These are phyloP conservation scores for Echiichthys vipera DNA, from an alignment of 2,797 vertebrate genomes.

Conservation along the genomic window DNA sequence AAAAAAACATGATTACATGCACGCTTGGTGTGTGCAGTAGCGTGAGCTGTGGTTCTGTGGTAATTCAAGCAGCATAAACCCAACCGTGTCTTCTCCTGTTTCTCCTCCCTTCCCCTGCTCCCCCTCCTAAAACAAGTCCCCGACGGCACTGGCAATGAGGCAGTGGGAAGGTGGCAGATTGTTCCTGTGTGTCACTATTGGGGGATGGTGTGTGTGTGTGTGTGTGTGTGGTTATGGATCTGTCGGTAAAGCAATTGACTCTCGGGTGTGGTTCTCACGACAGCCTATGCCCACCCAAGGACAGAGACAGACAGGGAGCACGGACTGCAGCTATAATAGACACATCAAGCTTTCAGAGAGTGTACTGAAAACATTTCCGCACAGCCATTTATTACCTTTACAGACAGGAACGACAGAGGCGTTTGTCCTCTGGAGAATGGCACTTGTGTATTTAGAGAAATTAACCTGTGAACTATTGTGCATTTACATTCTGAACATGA, in stretches of 20 bases:
- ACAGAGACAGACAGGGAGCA: constrained; percentile 51
- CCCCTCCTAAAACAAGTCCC: constrained; percentile 65
- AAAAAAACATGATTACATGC: constrained; percentile 24
- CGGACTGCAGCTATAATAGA: constrained; percentile 48
- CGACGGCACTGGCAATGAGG: constrained; percentile 70
- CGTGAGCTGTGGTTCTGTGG: constrained; percentile 42
- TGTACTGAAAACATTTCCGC: constrained; percentile 16
- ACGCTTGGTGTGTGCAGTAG: constrained; percentile 42
- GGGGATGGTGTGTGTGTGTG: constrained; percentile 65
- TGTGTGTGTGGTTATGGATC: constrained; percentile 68
- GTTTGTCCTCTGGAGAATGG: constrained; percentile 14
- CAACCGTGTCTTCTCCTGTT: constrained; percentile 1
- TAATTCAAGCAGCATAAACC: constrained; percentile 54
- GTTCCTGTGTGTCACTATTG: constrained; percentile 70
- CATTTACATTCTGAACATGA: constrained; percentile 20
- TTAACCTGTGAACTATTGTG: constrained; percentile 14
- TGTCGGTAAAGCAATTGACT: constrained; percentile 65
- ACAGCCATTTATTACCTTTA: constrained; percentile 38
- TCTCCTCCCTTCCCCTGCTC: background rate
- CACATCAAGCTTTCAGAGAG: constrained; percentile 46
- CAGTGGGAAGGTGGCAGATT: constrained; percentile 69
- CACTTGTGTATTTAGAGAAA: constrained; percentile 10
- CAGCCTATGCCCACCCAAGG: constrained; percentile 74
- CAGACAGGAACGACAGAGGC: constrained; percentile 12
- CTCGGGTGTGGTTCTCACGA: constrained; percentile 83